Base-by-base conservation (phyloP, 1,140 invertebrate genomes). In the Nephila pilipes region DNA sequence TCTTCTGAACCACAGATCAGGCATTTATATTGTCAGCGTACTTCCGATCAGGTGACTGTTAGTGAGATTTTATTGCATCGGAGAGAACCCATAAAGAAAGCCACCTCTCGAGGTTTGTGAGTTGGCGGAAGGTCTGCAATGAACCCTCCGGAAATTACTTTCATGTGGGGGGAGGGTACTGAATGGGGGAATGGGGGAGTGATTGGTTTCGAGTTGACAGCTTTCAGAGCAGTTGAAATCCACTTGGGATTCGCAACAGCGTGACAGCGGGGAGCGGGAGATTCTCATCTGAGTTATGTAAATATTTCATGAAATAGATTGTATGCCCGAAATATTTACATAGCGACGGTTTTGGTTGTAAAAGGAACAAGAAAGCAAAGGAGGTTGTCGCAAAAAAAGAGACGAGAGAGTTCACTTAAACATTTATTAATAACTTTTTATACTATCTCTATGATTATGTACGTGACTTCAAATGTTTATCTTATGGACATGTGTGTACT, bases 131-230 rank as follows among this genome's bases (percentile, higher is more conserved):
- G 75, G 20, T 80, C 75, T 29, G 32, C 75, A 80, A 36, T 80
- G 75, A 12, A n/a, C 16, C 75, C 38, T 22, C 80, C 80, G 80
- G 80, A 83, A 83, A 83, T 83, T 83, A 55, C 80, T 83, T 83
- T 55, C 80, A 83, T 83, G 22, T n/a, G 20, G n/a, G 38, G 38
- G 54, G 32, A 32, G 4, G 80, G 16, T 22, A 83, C 29, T 14
- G 38, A 54, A 83, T 12, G 14, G 38, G 38, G 54, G 38, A 36
- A 46, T 10, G 69, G 18, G 12, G 75, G 75, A 55, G 80, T n/a
- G 80, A 83, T 83, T 46, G 80, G 80, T 83, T 83, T 83, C 80
- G 54, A 83, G 80, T 83, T 83, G 80, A 83, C 80, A 83, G 80
- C 38, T 83, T 54, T 83, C 80, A 54, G 46, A 83, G 80, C 22